A percentile compares a stretch with the other conserved stretches of the same genome.
phyloP scores from a whole-genome alignment of 2,888 invertebrate species.

The Apantesis nais region DNA sequence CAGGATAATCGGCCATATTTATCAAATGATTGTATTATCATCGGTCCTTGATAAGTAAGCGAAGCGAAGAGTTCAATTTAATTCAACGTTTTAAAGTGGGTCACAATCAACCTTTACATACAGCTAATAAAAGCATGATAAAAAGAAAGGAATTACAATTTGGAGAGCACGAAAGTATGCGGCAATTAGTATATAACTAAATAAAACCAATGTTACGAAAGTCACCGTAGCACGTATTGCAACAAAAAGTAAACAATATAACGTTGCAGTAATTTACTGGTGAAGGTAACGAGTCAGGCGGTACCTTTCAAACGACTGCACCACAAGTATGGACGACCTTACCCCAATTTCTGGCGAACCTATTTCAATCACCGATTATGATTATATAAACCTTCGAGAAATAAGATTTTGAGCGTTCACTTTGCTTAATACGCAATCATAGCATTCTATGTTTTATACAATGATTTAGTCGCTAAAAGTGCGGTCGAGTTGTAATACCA shows the following conservation, averaged over 20 bases:
- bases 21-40: too few relatives aligned
- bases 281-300: constrained; percentile 58
- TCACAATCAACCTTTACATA: too few relatives aligned
- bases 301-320: constrained; percentile 55
- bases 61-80: too few relatives aligned
- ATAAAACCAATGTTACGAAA: constrained; percentile 31
- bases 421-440: constrained; percentile 36
- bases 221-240: constrained; percentile 45
- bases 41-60: too few relatives aligned
- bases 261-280: constrained; percentile 50
- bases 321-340: constrained; percentile 66
- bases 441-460: constrained; percentile 11
- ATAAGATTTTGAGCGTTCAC: constrained; percentile 58
- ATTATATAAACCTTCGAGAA: constrained; percentile 59
- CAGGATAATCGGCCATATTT: too few relatives aligned
- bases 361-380: constrained; percentile 62
- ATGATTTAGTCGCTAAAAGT: constrained; percentile 45
- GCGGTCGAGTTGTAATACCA: constrained; percentile 49
- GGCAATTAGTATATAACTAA: constrained; percentile 33
- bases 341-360: constrained; percentile 65
- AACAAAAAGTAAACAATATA: constrained; percentile 50
- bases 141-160: constrained; percentile 19
- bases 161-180: constrained; percentile 31
- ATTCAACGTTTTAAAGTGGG: too few relatives aligned
- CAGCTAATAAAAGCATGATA: too few relatives aligned